Evolutionary conservation across 2,113 vertebrate species (phyloP), one percentile per base, ranked within the genome.

Genomic region (Camelus dromedarius): DNA sequence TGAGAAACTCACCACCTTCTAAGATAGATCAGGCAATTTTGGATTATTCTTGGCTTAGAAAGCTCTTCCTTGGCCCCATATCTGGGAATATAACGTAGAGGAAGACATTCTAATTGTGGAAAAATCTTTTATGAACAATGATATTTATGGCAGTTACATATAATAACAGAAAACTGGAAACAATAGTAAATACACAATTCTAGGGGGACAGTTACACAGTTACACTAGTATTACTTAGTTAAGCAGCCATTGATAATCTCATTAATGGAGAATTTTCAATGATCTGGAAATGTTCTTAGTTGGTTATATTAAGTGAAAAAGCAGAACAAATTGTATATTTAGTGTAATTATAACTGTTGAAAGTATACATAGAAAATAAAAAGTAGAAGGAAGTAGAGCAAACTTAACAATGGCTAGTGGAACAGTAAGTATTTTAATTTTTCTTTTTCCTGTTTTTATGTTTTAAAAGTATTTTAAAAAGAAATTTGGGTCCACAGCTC

Each of bases 391-490:
- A 86, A 58, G 70, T 22, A 76, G 4, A 73, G 20, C 32, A 56
- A 69, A 75, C 32, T 60, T 56, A 93, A 54, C 16, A 69, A 15
- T 77, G 38, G 10, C 30, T 69, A 52, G 10, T 54, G 35, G 62
- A 91, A 50, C 5, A 50, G 24, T 8, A 48, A 50, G 6, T 60
- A 72, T 24, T 56, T 62, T 94, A 72, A 30, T 56, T 62, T 94
- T 90, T 56, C n/a, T 18, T 69, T 81, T 30, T 19, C 19, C 28
- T 54, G 38, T 52, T 91, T 77, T 46, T 32, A 38, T 69, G 56
- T 60, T 77, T 93, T n/a, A 67, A 67, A 64, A 62, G 32, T 52
- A 38, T 92, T 73, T 75, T 58, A 26, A 82, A 93, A 79, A 85
- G 30, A 86, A 72, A 95, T 32, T n/a, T 93, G 15, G n/a, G 16